Conservation (phyloP, 2,888 invertebrate genomes). For the Hypomecis atomaria region DNA sequence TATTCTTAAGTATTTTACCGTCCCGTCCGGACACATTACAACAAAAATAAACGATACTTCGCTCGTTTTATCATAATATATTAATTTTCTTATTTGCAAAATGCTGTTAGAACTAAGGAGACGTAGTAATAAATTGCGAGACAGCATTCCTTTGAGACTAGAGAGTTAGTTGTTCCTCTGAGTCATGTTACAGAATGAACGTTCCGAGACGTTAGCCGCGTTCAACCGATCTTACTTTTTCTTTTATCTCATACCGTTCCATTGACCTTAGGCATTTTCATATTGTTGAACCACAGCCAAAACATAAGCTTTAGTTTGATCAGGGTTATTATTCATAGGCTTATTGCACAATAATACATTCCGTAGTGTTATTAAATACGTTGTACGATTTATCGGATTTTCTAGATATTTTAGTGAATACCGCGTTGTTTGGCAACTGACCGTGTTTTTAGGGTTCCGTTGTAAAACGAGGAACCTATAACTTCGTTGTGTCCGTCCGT, state of each 20-base stretch:
- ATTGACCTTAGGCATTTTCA: constrained; percentile 20
- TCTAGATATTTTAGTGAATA: too few relatives aligned
- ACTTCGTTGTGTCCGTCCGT: too few relatives aligned
- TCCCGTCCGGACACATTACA: constrained; percentile 6
- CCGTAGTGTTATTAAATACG: background rate
- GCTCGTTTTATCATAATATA: constrained; percentile 18
- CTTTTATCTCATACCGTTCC: constrained; percentile 16
- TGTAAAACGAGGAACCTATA: too few relatives aligned
- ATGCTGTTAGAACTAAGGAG: constrained; percentile 5
- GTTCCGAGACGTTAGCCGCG: constrained; percentile 8
- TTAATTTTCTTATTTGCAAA: constrained; percentile 16
- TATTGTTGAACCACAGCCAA: constrained; percentile 4
- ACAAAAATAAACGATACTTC: constrained; percentile 7
- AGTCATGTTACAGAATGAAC: constrained; percentile 25
- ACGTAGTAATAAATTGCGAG: constrained; percentile 25
- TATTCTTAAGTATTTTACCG: constrained; percentile 10
- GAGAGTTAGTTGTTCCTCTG: constrained; percentile 12
- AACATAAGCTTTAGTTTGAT: constrained; percentile 6
- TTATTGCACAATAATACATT: constrained; percentile 22
- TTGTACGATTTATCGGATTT: too few relatives aligned
- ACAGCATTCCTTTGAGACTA: constrained; percentile 25
- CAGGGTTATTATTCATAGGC: constrained; percentile 3
- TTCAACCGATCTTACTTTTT: constrained; percentile 11
- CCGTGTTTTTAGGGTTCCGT: too few relatives aligned
- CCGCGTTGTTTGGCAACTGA: too few relatives aligned